These are phyloP conservation scores for Hemibagrus wyckioides DNA, from an alignment of 2,113 vertebrate species.

Conservation along the genomic window DNA sequence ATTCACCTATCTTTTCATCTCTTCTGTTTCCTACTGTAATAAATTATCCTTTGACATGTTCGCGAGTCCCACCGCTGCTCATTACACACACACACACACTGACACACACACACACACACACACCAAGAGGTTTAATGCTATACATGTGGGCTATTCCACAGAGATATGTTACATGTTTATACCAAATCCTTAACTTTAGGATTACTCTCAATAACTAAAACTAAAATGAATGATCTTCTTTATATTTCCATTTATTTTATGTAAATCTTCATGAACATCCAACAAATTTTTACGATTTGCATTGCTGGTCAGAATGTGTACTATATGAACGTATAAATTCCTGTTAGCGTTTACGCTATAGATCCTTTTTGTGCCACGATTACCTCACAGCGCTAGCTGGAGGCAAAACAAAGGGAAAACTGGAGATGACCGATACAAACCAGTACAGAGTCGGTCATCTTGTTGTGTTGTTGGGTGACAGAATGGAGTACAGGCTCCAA, in stretches of 20 bases:
- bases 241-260: neutral
- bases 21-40: conserved; percentile 65
- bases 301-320: neutral
- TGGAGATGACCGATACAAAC: too few species aligned
- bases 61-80: conserved; percentile 72
- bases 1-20: conserved; percentile 20
- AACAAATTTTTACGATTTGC: neutral
- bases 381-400: too few species aligned
- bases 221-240: neutral
- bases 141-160: conserved; percentile 72
- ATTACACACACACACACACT: conserved; percentile 62
- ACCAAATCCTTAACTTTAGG: neutral
- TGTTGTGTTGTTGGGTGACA: too few species aligned
- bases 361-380: too few species aligned
- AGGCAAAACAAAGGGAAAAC: too few species aligned
- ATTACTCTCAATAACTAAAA: neutral
- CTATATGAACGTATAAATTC: neutral
- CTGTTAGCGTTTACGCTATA: neutral
- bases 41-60: conserved; percentile 75
- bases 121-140: conserved; percentile 47
- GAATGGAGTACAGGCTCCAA: too few species aligned
- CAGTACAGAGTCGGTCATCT: too few species aligned
- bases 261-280: neutral
- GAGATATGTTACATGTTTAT: conserved; percentile 40
- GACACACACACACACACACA: conserved; percentile 62